Conservation (phyloP, 2,797 vertebrate species). For the Balearica regulorum region DNA sequence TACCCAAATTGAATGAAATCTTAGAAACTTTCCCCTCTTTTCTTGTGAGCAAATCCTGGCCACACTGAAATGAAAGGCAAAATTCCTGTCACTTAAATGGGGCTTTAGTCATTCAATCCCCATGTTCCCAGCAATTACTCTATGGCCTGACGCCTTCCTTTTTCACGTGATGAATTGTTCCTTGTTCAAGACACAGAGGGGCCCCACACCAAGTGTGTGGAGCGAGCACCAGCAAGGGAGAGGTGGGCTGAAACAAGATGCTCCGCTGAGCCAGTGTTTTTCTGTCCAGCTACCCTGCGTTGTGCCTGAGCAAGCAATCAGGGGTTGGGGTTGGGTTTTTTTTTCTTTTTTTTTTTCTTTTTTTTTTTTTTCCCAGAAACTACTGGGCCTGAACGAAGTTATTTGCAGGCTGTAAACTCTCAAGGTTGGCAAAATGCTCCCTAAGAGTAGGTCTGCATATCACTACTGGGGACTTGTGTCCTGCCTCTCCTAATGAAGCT, state of each 20-base stretch:
- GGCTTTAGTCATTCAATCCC: slow-evolving; percentile 39
- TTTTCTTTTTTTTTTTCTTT: not conserved
- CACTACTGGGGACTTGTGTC: not conserved
- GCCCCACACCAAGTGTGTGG: not conserved
- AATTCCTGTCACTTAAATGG: not conserved
- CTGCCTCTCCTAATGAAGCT: not conserved
- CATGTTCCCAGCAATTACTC: slow-evolving; percentile 15
- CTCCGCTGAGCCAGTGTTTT: not conserved
- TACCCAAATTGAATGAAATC: slow-evolving; percentile 33
- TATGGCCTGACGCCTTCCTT: not conserved
- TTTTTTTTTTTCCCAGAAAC: not conserved
- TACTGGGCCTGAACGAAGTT: not conserved
- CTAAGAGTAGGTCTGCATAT: not conserved
- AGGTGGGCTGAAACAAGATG: not conserved
- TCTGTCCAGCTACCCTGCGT: not conserved
- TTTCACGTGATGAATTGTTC: not conserved
- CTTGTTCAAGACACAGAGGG: not conserved
- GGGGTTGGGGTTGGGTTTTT: too few relatives aligned
- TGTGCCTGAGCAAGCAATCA: not conserved
- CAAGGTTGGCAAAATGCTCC: not conserved
- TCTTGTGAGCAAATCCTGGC: slow-evolving; percentile 1
- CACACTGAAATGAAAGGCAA: not conserved
- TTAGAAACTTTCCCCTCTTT: slow-evolving; percentile 1
- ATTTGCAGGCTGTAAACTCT: not conserved
- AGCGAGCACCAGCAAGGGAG: not conserved